Evolutionary conservation across 2,113 vertebrate species (phyloP).

Genomic region (Hassar affinis): DNA sequence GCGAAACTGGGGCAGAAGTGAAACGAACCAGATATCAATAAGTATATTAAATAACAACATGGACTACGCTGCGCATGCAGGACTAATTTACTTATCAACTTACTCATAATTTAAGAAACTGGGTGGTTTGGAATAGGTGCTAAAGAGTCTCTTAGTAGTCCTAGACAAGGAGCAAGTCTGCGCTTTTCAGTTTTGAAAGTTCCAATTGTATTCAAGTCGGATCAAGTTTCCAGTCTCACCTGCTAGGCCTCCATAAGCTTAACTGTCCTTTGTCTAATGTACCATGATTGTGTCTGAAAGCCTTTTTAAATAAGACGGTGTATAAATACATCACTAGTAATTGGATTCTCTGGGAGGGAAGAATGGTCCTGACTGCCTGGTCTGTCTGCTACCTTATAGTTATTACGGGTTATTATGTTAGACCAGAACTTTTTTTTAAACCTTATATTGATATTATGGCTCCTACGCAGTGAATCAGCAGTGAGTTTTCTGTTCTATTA

Average conservation of each 20-base stretch:
- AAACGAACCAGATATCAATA: not conserved
- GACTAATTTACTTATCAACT: not conserved
- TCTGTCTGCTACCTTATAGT: not conserved
- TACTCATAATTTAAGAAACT: too few relatives aligned
- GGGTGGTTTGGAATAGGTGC: not conserved
- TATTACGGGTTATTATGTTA: slow-evolving; percentile 13
- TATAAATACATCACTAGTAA: slow-evolving; percentile 7
- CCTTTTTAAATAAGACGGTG: not conserved
- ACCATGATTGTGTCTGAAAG: slow-evolving; percentile 13
- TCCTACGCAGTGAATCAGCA: not conserved
- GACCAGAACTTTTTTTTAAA: not conserved
- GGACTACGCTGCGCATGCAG: not conserved
- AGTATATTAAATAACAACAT: not conserved
- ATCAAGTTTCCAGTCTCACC: slow-evolving; percentile 3
- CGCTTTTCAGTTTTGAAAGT: not conserved
- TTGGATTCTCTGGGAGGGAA: not conserved
- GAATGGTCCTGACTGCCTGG: not conserved
- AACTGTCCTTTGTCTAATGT: slow-evolving; percentile 14
- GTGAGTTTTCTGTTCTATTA: not conserved
- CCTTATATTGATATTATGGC: not conserved
- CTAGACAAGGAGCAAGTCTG: not conserved
- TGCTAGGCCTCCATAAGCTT: not conserved
- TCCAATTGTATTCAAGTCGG: not conserved
- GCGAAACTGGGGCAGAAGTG: not conserved
- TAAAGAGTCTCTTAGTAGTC: not conserved